Conservation (phyloP, 2,888 invertebrate species). For the Geophilus truncorum region DNA sequence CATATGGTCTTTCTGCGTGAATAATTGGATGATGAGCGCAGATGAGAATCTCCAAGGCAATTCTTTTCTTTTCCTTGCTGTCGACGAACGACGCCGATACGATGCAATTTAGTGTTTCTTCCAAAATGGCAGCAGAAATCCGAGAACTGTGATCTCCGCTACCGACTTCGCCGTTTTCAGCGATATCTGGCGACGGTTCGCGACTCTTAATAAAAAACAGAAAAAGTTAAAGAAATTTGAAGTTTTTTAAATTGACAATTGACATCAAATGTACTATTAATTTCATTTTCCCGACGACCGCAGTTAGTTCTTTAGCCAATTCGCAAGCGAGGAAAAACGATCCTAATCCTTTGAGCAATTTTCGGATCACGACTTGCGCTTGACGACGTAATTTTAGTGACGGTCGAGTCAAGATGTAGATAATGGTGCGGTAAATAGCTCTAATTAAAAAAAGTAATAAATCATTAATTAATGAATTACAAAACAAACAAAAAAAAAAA, state of each 20-base stretch:
- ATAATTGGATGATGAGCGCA: slow-evolving; percentile 72
- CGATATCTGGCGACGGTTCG: slow-evolving; percentile 35
- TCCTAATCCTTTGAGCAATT: slow-evolving; percentile 56
- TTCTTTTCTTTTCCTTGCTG: slow-evolving; percentile 55
- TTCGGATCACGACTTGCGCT: slow-evolving; percentile 59
- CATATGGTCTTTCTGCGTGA: slow-evolving; percentile 39
- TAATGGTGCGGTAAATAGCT: slow-evolving; percentile 65
- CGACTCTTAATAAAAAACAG: slow-evolving; percentile 25
- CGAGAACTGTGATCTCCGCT: slow-evolving; percentile 39
- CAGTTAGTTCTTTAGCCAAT: slow-evolving; percentile 62
- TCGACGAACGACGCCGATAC: slow-evolving; percentile 45
- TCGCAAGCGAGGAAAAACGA: slow-evolving; percentile 60
- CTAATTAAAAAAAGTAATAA: slow-evolving; percentile 48
- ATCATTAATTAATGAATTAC: background rate
- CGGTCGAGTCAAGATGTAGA: slow-evolving; percentile 63
- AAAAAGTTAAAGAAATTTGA: background rate
- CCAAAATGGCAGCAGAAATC: slow-evolving; percentile 39
- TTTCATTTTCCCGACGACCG: slow-evolving; percentile 57
- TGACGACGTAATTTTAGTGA: slow-evolving; percentile 59
- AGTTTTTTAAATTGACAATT: background rate
- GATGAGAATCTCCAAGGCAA: slow-evolving; percentile 64
- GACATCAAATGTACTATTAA: slow-evolving; percentile 41
- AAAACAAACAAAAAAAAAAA: background rate
- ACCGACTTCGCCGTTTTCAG: slow-evolving; percentile 41
- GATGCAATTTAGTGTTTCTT: slow-evolving; percentile 48